Evolutionary conservation across 2,113 vertebrate genomes (phyloP).

Genomic region (Cheilinus undulatus): DNA sequence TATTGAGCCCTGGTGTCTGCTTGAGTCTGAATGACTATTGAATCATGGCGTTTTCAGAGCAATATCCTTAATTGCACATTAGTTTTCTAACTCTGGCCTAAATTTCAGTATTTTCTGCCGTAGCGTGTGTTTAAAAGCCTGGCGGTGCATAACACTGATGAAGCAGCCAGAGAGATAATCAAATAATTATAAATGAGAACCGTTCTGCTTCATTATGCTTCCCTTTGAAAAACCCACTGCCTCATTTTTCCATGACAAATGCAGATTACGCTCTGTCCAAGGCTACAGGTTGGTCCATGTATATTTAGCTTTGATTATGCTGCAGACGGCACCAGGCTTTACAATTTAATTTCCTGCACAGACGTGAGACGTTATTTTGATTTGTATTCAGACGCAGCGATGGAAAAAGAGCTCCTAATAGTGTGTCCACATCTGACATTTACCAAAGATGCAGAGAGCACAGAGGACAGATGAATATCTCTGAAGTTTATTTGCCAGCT

Average conservation of each 20-base stretch:
- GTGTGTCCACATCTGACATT: slow-evolving; percentile 3
- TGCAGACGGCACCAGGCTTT: slow-evolving; percentile 19
- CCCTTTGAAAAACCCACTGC: slow-evolving; percentile 61
- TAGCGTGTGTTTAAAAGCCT: slow-evolving; percentile 33
- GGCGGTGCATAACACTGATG: slow-evolving; percentile 44
- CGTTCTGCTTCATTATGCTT: slow-evolving; percentile 63
- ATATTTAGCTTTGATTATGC: slow-evolving; percentile 64
- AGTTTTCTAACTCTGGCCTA: slow-evolving; percentile 19
- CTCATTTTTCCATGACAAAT: slow-evolving; percentile 59
- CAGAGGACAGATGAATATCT: background rate
- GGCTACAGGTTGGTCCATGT: slow-evolving; percentile 63
- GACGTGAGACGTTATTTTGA: background rate
- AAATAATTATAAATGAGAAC: slow-evolving; percentile 71
- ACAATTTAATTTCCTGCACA: slow-evolving; percentile 50
- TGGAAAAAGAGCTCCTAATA: background rate
- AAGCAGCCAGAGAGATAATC: slow-evolving; percentile 65
- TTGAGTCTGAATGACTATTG: slow-evolving; percentile 30
- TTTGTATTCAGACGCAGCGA: slow-evolving; percentile 7
- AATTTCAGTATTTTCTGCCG: slow-evolving; percentile 22
- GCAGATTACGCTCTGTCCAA: slow-evolving; percentile 55
- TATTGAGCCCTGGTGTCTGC: slow-evolving; percentile 2
- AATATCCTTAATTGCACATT: slow-evolving; percentile 42
- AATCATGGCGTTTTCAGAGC: slow-evolving; percentile 34
- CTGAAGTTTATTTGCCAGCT: background rate
- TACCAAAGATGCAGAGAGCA: background rate